A percentile compares a stretch with the other conserved stretches of the same genome.
phyloP scores from a whole-genome alignment of 2,888 invertebrate species.

The Catocala nupta region DNA sequence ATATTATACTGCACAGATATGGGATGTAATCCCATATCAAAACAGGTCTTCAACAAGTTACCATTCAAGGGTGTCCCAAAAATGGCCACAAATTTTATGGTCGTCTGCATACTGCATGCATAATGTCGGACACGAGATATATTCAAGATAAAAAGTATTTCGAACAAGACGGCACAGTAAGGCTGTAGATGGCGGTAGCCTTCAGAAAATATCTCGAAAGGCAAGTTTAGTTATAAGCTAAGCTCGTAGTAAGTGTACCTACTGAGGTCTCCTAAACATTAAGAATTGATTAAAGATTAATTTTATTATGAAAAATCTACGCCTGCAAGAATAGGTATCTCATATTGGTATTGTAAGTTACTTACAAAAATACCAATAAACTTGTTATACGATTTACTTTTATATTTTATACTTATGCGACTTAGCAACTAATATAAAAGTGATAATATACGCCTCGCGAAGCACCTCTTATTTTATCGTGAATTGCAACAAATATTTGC shows the following conservation, averaged over 20 bases:
- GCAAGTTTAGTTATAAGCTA: too few species aligned
- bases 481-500: constrained; percentile 72
- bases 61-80: constrained; percentile 35
- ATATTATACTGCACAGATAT: constrained; percentile 8
- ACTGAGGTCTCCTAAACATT: too few species aligned
- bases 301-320: too few species aligned
- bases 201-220: too few species aligned
- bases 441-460: constrained; percentile 66
- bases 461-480: constrained; percentile 76
- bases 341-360: too few species aligned
- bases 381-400: too few species aligned
- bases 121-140: constrained; percentile 32
- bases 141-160: constrained; percentile 27
- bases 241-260: too few species aligned
- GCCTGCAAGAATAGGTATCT: too few species aligned
- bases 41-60: constrained; percentile 37
- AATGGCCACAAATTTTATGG: constrained; percentile 43
- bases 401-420: constrained; percentile 17
- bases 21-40: constrained; percentile 35
- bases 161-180: neutral
- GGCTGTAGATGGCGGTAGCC: neutral
- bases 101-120: constrained; percentile 44
- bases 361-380: too few species aligned
- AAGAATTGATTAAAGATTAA: too few species aligned
- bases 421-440: constrained; percentile 61